Conservation (phyloP, 2,888 invertebrate species). For the Epinotia nisella region DNA sequence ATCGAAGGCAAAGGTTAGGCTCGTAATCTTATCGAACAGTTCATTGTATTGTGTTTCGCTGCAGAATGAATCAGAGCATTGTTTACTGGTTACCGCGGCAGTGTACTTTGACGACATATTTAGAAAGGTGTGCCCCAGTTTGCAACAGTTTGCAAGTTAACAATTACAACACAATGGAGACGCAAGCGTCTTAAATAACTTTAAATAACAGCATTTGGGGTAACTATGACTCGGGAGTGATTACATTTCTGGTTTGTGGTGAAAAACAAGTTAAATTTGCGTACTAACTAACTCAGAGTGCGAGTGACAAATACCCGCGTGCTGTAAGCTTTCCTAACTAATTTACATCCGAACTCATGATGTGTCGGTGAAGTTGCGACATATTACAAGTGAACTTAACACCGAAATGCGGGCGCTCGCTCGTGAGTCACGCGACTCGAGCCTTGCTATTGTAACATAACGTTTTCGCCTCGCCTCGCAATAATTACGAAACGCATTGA, state of each 20-base stretch:
- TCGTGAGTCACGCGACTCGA: slow-evolving; percentile 56
- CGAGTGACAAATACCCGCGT: slow-evolving; percentile 38
- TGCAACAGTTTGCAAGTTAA: slow-evolving; percentile 41
- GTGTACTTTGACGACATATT: slow-evolving; percentile 60
- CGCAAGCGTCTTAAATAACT: slow-evolving; percentile 3
- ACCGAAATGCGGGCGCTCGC: slow-evolving; percentile 61
- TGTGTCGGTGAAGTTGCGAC: slow-evolving; percentile 61
- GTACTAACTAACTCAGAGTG: slow-evolving; percentile 25
- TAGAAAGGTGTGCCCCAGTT: slow-evolving; percentile 56
- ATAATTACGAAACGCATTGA: slow-evolving; percentile 42
- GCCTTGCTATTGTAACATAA: slow-evolving; percentile 44
- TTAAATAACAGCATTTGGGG: slow-evolving; percentile 10
- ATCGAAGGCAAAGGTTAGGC: slow-evolving; percentile 48
- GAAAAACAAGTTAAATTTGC: slow-evolving; percentile 28
- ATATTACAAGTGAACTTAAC: slow-evolving; percentile 66
- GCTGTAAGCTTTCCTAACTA: slow-evolving; percentile 64
- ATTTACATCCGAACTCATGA: slow-evolving; percentile 63
- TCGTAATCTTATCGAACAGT: slow-evolving; percentile 61
- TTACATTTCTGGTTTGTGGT: slow-evolving; percentile 21
- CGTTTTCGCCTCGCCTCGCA: slow-evolving; percentile 43
- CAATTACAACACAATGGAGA: slow-evolving; percentile 26
- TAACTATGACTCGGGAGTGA: slow-evolving; percentile 9
- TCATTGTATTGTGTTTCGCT: slow-evolving; percentile 60
- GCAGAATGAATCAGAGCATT: slow-evolving; percentile 68
- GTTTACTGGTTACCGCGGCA: slow-evolving; percentile 58